Base-by-base conservation (phyloP, 2,888 invertebrate species). In the Mimachlamys varia region DNA sequence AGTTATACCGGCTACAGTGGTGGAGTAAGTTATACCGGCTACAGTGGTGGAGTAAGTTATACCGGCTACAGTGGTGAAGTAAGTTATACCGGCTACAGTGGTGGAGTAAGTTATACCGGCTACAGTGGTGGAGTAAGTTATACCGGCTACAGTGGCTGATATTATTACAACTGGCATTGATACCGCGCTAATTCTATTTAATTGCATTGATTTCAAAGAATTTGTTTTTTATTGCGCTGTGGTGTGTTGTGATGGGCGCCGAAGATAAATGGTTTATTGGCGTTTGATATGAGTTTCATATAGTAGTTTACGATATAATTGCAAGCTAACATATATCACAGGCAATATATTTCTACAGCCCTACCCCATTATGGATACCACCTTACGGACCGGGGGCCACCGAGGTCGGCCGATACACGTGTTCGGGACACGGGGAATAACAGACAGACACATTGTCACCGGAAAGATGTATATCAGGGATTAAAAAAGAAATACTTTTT, bases 221-320 rank as follows among this genome's bases (percentile, higher is more conserved):
- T 12, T 22, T 27, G 22, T 15, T 33, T 19, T 53, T 76, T 76
- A 76, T 76, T 7, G 27, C 33, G 33, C 22, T 76, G 22, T 22
- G 22, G 33, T 76, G 33, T 76, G 76, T 76, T 76, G 76, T 76
- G 76, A 76, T 76, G 76, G 76, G 76, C 76, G 76, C 76, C 76
- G 13, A 22, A 33, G 76, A 76, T 76, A 76, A 76, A 76, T 33
- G 33, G 76, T 27, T 76, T 76, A 76, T 27, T 19, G 33, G 12
- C 0, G 7, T 76, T 76, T 76, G 33, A 76, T 76, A 76, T 76
- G 76, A 33, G 27, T 33, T 76, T 76, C 76, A 76, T 27, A 33
- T 33, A 76, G 10, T 27, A 33, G n/a, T 76, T 76, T 27, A 76
- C 22, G 33, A 33, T 76, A 27, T 76, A 76, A 76, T 76, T 76